Percentiles rank a stretch among this genome's conserved stretches.
Evolutionary conservation across 2,888 invertebrate genomes (phyloP).

Genomic region (Catonia carolina): DNA sequence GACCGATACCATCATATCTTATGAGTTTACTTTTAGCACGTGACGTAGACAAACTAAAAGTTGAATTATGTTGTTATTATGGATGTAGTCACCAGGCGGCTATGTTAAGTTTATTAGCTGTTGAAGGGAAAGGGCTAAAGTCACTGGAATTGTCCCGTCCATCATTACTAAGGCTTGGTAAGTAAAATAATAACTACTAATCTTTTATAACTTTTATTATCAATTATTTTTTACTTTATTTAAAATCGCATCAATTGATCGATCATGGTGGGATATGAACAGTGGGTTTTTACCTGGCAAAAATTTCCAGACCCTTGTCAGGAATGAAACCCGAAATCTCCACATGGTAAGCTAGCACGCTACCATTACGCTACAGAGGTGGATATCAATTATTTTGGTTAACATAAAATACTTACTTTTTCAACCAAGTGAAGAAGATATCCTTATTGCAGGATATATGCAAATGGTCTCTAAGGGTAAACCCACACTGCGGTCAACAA

Average conservation of each 20-base stretch:
- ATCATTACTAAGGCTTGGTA: slow-evolving; percentile 40
- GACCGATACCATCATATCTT: slow-evolving; percentile 42
- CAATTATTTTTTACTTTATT: not conserved
- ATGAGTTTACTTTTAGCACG: slow-evolving; percentile 42
- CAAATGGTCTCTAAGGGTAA: no score
- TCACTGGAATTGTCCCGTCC: slow-evolving; percentile 42
- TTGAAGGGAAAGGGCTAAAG: slow-evolving; percentile 42
- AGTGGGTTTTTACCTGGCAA: no score
- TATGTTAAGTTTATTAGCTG: slow-evolving; percentile 41
- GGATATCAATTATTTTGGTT: not conserved
- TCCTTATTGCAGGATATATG: no score
- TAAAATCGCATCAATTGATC: no score
- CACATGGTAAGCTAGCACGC: no score
- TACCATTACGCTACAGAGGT: no score
- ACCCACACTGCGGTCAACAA: no score
- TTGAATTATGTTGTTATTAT: slow-evolving; percentile 45
- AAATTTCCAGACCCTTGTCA: no score
- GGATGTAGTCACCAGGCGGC: slow-evolving; percentile 45
- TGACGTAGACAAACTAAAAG: slow-evolving; percentile 41
- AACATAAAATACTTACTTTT: no score
- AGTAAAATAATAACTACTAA: not conserved
- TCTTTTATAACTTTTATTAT: not conserved
- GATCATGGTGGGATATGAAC: no score
- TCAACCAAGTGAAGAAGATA: no score
- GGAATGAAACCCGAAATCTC: no score